phyloP scores from a whole-genome alignment of 2,888 invertebrate genomes.

The Oegoconia quadripuncta region DNA sequence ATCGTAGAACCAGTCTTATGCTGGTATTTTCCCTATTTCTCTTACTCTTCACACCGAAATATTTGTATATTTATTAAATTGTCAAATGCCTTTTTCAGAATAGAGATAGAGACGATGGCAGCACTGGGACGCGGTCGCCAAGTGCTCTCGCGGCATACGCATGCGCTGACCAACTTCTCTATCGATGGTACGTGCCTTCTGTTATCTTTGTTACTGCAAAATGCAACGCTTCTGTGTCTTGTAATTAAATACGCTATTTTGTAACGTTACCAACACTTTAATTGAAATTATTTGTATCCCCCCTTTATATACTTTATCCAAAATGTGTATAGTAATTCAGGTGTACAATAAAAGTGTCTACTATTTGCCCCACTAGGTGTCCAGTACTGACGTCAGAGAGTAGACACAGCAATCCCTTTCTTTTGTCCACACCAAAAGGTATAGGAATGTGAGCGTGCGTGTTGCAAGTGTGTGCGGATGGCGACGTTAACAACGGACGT shows the following conservation, averaged over 20 bases:
- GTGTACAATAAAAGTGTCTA: conserved; percentile 55
- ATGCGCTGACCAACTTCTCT: conserved; percentile 63
- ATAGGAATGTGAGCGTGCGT: conserved; percentile 75
- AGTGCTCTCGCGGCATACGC: conserved; percentile 60
- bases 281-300: not conserved
- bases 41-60: too few relatives aligned
- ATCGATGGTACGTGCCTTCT: conserved; percentile 57
- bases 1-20: too few relatives aligned
- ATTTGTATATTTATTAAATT: not conserved
- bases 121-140: conserved; percentile 80
- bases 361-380: conserved; percentile 75
- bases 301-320: not conserved
- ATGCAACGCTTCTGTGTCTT: not conserved
- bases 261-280: not conserved
- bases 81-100: conserved; percentile 60
- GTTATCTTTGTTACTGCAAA: not conserved
- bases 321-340: not conserved
- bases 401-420: conserved; percentile 74
- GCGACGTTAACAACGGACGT: conserved; percentile 33
- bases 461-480: conserved; percentile 65
- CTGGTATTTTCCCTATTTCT: too few relatives aligned
- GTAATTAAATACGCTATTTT: not conserved
- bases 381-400: conserved; percentile 77
- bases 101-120: conserved; percentile 87
- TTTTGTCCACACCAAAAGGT: conserved; percentile 75